Evolutionary conservation across 2,797 vertebrate species (phyloP).

Genomic region (Thalassophryne amazonica): DNA sequence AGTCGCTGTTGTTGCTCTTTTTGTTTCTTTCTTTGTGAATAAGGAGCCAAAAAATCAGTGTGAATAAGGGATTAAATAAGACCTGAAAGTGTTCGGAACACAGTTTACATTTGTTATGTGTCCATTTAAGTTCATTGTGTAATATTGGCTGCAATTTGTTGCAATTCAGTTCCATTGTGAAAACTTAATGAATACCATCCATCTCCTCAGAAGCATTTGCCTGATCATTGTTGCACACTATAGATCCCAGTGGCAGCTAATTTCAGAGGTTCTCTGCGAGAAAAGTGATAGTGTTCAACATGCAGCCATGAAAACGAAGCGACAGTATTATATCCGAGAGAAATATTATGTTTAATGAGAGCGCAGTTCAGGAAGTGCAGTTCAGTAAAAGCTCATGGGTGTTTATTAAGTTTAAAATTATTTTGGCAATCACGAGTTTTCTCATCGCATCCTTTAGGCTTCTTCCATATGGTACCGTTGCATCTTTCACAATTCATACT

Average conservation of each 20-base stretch:
- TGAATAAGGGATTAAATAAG: not conserved
- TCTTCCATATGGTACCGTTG: conserved; percentile 45
- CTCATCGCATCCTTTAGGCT: conserved; percentile 35
- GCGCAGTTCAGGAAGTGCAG: not conserved
- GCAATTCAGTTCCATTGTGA: conserved; percentile 40
- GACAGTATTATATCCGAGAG: conserved; percentile 2
- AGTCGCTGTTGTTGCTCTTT: not conserved
- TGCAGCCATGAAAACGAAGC: not conserved
- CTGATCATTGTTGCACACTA: conserved; percentile 34
- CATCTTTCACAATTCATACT: conserved; percentile 55
- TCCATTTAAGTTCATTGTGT: conserved; percentile 41
- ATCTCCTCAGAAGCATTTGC: conserved; percentile 38
- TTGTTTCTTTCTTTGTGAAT: not conserved
- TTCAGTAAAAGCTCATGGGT: conserved; percentile 24
- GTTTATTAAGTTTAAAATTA: conserved; percentile 42
- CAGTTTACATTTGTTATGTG: conserved; percentile 34
- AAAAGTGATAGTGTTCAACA: conserved; percentile 15
- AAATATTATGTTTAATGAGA: conserved; percentile 11
- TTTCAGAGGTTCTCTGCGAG: conserved; percentile 24
- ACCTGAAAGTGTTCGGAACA: conserved; percentile 10
- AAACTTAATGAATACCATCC: conserved; percentile 62
- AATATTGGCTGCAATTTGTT: conserved; percentile 34
- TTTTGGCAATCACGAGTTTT: conserved; percentile 25
- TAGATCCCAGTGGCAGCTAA: conserved; percentile 51
- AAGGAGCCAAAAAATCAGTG: conserved; percentile 4